These are phyloP conservation scores for Cliona cf. orientalis DNA, from an alignment of 37 sponge, comb jelly and placozoan species.

Conservation along the genomic window DNA sequence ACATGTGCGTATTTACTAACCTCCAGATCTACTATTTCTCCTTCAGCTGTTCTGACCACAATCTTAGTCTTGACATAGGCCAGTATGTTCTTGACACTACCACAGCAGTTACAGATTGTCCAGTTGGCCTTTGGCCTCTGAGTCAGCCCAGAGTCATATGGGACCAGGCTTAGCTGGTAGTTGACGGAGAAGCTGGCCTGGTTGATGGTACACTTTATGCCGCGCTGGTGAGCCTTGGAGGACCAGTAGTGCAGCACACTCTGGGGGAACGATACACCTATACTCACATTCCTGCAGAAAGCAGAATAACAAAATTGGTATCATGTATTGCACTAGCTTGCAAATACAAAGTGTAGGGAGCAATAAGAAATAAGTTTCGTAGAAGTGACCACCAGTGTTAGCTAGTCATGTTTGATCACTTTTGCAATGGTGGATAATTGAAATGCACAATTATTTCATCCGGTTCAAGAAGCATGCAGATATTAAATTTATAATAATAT, in stretches of 20 bases:
- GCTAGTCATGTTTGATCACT: too few relatives aligned
- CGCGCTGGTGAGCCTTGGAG: slow-evolving; percentile 67
- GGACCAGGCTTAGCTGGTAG: slow-evolving; percentile 52
- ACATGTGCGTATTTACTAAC: background rate
- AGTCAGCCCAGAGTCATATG: slow-evolving; percentile 60
- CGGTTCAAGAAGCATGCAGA: too few relatives aligned
- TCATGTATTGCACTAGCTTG: too few relatives aligned
- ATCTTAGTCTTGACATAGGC: slow-evolving; percentile 21
- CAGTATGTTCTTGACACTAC: slow-evolving; percentile 30
- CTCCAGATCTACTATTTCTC: background rate
- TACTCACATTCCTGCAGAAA: slow-evolving; percentile 44
- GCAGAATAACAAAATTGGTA: too few relatives aligned
- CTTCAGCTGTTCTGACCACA: background rate
- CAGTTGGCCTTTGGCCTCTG: slow-evolving; percentile 70
- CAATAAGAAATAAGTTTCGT: too few relatives aligned
- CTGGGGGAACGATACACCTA: slow-evolving; percentile 52
- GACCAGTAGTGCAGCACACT: slow-evolving; percentile 72
- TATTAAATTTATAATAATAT: too few relatives aligned
- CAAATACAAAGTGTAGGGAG: too few relatives aligned
- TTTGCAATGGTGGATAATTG: too few relatives aligned
- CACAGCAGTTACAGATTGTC: slow-evolving; percentile 48
- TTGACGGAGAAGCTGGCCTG: slow-evolving; percentile 18
- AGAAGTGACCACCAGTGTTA: too few relatives aligned
- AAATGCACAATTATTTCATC: too few relatives aligned
- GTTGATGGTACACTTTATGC: slow-evolving; percentile 54